A percentile compares a stretch with the other conserved stretches of the same genome.
Conservation (phyloP, 2,888 invertebrate genomes). For the Nomada ruficornis region DNA sequence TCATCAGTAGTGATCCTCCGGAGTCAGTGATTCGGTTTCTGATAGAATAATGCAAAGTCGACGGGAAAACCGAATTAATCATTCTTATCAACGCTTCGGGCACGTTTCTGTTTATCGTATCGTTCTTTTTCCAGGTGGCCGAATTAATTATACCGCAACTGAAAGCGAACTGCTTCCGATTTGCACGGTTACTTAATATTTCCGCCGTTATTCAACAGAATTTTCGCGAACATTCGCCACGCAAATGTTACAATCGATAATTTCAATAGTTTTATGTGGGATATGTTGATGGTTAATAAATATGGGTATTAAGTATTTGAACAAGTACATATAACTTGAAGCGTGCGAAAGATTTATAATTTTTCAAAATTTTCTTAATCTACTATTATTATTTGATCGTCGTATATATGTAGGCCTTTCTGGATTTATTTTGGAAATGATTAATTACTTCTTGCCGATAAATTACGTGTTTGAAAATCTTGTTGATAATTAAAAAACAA, state of each 20-base stretch:
- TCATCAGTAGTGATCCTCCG: conserved; percentile 18
- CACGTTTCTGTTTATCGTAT: conserved; percentile 48
- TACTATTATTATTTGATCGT: no score
- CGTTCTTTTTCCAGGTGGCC: conserved; percentile 35
- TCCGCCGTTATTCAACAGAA: neutral
- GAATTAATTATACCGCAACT: conserved; percentile 47
- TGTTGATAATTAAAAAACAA: no score
- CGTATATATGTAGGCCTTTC: no score
- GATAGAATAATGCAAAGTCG: conserved; percentile 22
- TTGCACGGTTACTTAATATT: conserved; percentile 27
- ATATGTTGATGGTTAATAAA: neutral
- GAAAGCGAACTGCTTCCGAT: conserved; percentile 40
- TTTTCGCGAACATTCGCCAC: neutral
- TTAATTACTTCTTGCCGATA: no score
- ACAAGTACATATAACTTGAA: neutral
- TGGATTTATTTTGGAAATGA: no score
- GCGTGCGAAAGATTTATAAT: no score
- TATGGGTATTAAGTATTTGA: no score
- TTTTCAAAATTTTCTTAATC: no score
- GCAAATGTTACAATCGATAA: conserved; percentile 13
- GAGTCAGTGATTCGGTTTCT: conserved; percentile 17
- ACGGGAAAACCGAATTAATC: conserved; percentile 40
- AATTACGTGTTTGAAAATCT: no score
- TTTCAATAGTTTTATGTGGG: neutral
- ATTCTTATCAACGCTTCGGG: conserved; percentile 45